Conservation (phyloP, 2,888 invertebrate species). For the Pseudococcus longispinus region DNA sequence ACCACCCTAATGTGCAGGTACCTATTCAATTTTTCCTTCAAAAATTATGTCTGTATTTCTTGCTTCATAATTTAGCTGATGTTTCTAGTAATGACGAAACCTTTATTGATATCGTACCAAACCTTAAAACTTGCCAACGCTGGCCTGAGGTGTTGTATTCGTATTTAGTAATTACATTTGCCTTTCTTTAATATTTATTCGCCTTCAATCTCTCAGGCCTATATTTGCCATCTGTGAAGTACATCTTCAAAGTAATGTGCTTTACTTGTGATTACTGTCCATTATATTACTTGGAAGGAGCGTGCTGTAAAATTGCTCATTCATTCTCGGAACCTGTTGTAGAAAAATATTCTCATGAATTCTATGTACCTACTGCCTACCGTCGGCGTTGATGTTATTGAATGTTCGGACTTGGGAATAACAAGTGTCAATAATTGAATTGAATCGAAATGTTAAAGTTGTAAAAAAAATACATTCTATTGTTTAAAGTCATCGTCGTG, state of each 20-base stretch:
- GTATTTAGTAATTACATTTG: neutral
- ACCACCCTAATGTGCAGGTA: too few species aligned
- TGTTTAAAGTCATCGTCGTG: neutral
- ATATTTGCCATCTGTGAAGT: neutral
- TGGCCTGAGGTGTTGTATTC: neutral
- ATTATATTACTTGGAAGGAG: neutral
- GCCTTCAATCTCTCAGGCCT: neutral
- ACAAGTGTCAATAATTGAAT: slow-evolving; percentile 3
- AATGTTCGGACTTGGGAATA: neutral
- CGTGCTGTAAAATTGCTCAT: slow-evolving; percentile 1
- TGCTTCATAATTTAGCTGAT: too few species aligned
- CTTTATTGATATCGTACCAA: too few species aligned
- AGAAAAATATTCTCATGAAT: neutral
- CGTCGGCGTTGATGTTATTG: neutral
- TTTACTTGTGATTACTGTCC: neutral
- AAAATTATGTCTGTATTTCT: too few species aligned
- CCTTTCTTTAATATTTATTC: neutral
- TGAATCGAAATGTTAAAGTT: neutral
- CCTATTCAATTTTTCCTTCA: too few species aligned
- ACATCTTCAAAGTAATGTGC: neutral
- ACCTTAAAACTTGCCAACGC: neutral
- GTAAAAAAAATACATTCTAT: neutral
- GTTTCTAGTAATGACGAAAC: too few species aligned
- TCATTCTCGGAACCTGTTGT: neutral
- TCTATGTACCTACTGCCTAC: neutral